Percentiles rank a stretch among this genome's conserved stretches.
phyloP scores from a whole-genome alignment of 2,888 invertebrate genomes.

The Deroplatys truncata region DNA sequence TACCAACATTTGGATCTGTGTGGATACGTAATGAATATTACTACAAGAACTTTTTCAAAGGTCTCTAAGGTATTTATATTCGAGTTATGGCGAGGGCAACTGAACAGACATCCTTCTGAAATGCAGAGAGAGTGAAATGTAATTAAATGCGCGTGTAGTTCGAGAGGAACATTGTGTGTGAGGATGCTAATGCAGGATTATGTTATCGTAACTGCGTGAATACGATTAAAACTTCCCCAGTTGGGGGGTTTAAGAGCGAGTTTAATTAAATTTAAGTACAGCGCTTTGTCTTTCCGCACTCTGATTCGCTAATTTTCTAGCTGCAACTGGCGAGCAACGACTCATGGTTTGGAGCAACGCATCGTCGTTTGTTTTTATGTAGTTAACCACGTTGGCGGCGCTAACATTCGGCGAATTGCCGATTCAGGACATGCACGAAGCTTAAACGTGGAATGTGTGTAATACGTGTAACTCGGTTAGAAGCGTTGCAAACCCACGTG shows the following conservation, averaged over 20 bases:
- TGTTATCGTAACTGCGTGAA: background rate
- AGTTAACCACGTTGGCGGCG: too few relatives aligned
- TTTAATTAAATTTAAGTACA: background rate
- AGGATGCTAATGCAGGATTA: background rate
- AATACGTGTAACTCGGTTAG: too few relatives aligned
- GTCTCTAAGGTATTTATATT: too few relatives aligned
- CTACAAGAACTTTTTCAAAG: too few relatives aligned
- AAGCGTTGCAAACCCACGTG: too few relatives aligned
- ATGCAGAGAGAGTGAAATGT: background rate
- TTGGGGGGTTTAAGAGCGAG: background rate
- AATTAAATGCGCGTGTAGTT: background rate
- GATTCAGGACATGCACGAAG: background rate
- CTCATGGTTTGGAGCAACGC: too few relatives aligned
- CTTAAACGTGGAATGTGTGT: background rate
- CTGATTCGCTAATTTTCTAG: background rate
- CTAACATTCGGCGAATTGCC: background rate
- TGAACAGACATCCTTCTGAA: background rate
- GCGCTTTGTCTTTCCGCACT: background rate
- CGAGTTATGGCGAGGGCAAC: too few relatives aligned
- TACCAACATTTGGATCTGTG: too few relatives aligned
- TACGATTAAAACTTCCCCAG: background rate
- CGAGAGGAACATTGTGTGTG: background rate
- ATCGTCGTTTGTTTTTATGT: too few relatives aligned
- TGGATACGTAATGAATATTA: too few relatives aligned
- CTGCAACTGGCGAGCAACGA: background rate